Evolutionary conservation across 1,140 invertebrate species (phyloP), one percentile per base, ranked within the genome.

Genomic region (Coboldia fuscipes): DNA sequence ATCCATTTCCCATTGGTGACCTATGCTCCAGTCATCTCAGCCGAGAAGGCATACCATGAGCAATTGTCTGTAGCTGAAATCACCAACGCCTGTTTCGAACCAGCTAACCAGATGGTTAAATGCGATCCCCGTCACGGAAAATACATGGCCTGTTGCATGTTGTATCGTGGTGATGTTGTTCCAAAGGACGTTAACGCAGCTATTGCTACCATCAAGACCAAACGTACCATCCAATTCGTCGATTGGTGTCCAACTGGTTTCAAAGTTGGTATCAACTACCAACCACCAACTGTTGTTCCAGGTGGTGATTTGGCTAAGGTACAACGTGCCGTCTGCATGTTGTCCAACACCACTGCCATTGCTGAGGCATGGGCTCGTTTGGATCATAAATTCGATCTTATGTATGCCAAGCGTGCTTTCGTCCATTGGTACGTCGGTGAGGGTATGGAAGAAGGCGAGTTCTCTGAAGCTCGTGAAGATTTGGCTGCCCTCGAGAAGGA

Each of bases 201-300:
- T 22, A 83, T 85, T 51, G 76, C 74, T 7, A 68, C 71, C 41
- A 75, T 80, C 56, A 81, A 81, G 58, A 73, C 72, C 41, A 76
- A 82, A 60, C 64, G 75, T 34, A 72, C 72, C 41, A 80, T 88
- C 45, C 75, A 82, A 58, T 89, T 89, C 54, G 84, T 88, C 14
- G 82, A 86, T 60, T 84, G 83, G 82, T 86, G 81, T 57, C 82
- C 81, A 28, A 86, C 82, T 44, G 81, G 81, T 40, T 83, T 80
- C 65, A 80, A 79, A 62, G 72, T 78, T 14, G 75, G 75, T 41
- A 76, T 78, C 54, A 78, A 79, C 58, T 76, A 77, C 56, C 74
- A 79, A 55, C 72, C 73, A 28, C 78, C 78, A 8, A 81, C 76
- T 39, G 76, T 78, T 16, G 77, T 85, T 33, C 77, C 80, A 26